These are phyloP conservation scores for Delichon dasypus DNA, from an alignment of 2,797 vertebrate genomes.

Conservation along the genomic window DNA sequence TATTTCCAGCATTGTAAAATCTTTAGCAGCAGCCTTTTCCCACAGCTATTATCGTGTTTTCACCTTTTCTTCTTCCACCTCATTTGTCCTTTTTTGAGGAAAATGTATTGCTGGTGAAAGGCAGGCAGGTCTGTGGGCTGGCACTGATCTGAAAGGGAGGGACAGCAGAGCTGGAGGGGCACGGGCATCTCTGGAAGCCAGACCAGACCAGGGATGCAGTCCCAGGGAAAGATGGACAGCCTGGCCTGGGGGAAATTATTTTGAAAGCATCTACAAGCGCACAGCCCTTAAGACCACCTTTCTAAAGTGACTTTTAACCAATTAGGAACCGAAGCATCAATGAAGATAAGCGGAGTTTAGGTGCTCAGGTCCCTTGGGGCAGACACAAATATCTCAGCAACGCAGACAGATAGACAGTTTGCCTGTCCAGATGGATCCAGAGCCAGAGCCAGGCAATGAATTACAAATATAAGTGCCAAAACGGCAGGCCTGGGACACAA, in stretches of 20 bases:
- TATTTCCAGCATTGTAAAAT: constrained; percentile 24
- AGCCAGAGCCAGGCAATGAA: constrained; percentile 20
- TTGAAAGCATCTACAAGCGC: background rate
- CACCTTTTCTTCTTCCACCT: constrained; percentile 48
- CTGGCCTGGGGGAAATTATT: background rate
- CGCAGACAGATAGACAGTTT: constrained; percentile 5
- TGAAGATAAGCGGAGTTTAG: constrained; percentile 21
- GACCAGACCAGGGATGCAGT: background rate
- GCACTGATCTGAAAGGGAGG: background rate
- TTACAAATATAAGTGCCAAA: constrained; percentile 51
- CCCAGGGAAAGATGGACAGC: background rate
- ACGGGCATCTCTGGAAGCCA: background rate
- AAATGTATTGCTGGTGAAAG: background rate
- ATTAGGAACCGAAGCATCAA: background rate
- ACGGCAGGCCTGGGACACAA: background rate
- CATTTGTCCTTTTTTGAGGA: background rate
- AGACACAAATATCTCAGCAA: constrained; percentile 16
- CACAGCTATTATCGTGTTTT: constrained; percentile 34
- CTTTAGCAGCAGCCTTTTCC: background rate
- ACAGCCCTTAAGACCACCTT: background rate
- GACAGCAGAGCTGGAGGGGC: background rate
- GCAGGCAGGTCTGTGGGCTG: background rate
- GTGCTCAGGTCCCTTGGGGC: background rate
- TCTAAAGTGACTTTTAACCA: constrained; percentile 45
- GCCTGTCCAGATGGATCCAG: constrained; percentile 15